Evolutionary conservation across 2,888 invertebrate species (phyloP), one percentile per base, ranked within the genome.

Genomic region (Andrena camellia): DNA sequence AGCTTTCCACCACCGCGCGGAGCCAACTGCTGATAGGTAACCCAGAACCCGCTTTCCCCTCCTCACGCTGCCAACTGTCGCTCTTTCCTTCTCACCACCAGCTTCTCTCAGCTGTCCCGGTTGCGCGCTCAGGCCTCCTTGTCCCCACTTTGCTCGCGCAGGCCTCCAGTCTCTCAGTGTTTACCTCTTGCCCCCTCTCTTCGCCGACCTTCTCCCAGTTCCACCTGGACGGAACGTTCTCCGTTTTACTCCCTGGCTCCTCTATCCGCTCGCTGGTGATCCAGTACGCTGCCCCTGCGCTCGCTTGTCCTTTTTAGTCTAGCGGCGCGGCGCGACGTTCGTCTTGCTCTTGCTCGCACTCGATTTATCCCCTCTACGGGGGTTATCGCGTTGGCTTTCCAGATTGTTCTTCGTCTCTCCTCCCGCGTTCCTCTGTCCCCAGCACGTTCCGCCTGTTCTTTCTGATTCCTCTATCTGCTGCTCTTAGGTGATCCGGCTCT

Each of bases 391-490:
- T 64, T 67, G 67, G 70, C 50, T 84, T 82, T 74, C 78, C 83
- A 82, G 83, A 82, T 84, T 78, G 74, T 83, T 42, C 78, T 29
- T 52, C 59, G 64, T 66, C 71, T 54, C 63, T 20, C 52, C 59
- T 64, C 35, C 50, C 63, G 67, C 74, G 66, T 23, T 33, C 29
- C 74, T 76, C 75, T 50, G 71, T 75, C 80, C 29, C 68, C 71
- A 73, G 63, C 87, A 75, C 82, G 77, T 82, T 82, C 78, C 72
- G 82, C 72, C 78, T 78, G 87, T 75, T 85, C 87, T 82, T 85
- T 85, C 78, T 75, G 82, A 86, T 79, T 87, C 80, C 85, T 87
- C 83, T 76, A 83, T 87, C 77, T 73, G 78, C 77, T 73, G 78
- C 75, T 85, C 85, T 77, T 73, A 70, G 80, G 70, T 60, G 87